Evolutionary conservation across 2,797 vertebrate species (phyloP).

Genomic region (Hoplostethus atlanticus): DNA sequence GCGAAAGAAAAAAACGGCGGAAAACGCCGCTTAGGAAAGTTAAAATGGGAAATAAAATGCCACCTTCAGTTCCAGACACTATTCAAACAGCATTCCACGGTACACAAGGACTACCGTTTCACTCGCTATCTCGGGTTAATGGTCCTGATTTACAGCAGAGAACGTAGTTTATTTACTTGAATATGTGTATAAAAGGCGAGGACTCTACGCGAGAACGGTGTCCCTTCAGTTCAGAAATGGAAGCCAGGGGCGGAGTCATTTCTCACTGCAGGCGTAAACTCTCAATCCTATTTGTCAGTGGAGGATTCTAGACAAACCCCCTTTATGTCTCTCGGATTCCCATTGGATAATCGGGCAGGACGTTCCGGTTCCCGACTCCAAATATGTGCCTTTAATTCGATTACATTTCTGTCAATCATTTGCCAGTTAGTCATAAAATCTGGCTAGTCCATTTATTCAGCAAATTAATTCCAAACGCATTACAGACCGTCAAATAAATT

Average conservation of each 20-base stretch:
- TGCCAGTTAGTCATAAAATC: neutral
- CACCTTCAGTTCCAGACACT: conserved; percentile 53
- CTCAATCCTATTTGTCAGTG: conserved; percentile 69
- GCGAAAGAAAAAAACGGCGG: conserved; percentile 80
- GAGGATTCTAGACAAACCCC: conserved; percentile 36
- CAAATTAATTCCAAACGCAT: conserved; percentile 46
- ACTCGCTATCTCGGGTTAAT: conserved; percentile 26
- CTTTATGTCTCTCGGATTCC: neutral
- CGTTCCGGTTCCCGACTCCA: conserved; percentile 60
- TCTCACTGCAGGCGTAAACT: conserved; percentile 80
- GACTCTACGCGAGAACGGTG: conserved; percentile 76
- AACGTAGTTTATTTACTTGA: conserved; percentile 81
- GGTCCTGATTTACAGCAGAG: conserved; percentile 31
- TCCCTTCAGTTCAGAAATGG: conserved; percentile 85
- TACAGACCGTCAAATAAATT: conserved; percentile 16
- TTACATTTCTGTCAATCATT: conserved; percentile 62
- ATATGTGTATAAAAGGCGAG: conserved; percentile 77
- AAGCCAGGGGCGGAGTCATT: conserved; percentile 81
- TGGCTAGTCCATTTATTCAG: conserved; percentile 37
- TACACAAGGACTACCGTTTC: conserved; percentile 15
- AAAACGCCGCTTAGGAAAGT: conserved; percentile 85
- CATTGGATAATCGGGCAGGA: conserved; percentile 66
- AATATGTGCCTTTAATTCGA: conserved; percentile 65
- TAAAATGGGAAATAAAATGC: conserved; percentile 82
- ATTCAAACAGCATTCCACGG: conserved; percentile 46